Conservation (phyloP, 2,113 vertebrate species). For the Cnemophilus loriae region DNA sequence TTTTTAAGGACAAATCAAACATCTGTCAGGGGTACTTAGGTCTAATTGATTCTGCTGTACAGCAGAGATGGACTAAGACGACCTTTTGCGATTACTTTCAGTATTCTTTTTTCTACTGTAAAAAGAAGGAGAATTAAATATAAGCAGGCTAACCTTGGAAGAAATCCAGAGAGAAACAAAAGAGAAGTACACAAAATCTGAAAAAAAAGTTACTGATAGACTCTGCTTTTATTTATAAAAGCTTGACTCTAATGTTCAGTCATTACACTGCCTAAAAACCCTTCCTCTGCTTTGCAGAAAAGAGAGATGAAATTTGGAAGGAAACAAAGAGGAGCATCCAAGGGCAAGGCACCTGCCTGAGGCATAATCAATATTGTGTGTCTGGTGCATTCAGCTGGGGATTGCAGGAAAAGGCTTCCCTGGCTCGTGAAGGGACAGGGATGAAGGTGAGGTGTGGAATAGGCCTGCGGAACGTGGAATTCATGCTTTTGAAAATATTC, state of each 20-base stretch:
- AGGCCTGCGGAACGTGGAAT: not conserved
- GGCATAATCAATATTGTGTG: fast-evolving
- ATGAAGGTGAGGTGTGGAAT: not conserved
- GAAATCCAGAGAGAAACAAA: not conserved
- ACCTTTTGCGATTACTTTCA: constrained; percentile 4
- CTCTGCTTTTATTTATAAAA: not conserved
- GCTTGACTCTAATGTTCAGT: not conserved
- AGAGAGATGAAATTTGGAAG: not conserved
- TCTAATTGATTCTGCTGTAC: not conserved
- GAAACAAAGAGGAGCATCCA: not conserved
- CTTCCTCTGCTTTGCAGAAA: not conserved
- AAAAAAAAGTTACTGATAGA: not conserved
- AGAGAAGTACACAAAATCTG: not conserved
- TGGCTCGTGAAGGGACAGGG: not conserved
- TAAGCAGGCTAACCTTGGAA: constrained; percentile 23
- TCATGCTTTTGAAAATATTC: not conserved
- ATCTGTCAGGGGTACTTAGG: constrained; percentile 27
- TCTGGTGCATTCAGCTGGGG: not conserved
- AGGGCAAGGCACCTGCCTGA: not conserved
- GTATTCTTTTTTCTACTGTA: not conserved
- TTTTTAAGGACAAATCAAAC: constrained; percentile 39
- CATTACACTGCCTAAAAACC: not conserved
- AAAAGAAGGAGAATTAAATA: constrained; percentile 30
- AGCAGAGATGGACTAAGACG: not conserved
- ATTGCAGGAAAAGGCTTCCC: not conserved